These are phyloP conservation scores for Graphium colonna DNA, from an alignment of 2,888 invertebrate species.

Conservation along the genomic window DNA sequence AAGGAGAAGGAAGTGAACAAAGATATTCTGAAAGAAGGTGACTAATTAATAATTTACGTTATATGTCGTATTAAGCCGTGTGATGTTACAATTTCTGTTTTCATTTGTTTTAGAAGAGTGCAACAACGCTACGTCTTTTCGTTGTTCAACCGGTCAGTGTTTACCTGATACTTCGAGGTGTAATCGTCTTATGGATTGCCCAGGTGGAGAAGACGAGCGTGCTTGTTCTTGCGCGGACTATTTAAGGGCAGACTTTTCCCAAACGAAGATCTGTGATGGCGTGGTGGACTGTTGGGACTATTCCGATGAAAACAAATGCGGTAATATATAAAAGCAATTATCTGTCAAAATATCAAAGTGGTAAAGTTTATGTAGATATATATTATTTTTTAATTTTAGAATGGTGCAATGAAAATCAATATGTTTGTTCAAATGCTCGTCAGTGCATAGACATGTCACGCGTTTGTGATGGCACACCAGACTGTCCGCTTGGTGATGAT, in stretches of 20 bases:
- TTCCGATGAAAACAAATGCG: slow-evolving; percentile 88
- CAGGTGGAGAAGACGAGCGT: slow-evolving; percentile 85
- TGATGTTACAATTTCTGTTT: background rate
- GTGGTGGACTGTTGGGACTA: slow-evolving; percentile 90
- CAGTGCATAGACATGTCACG: slow-evolving; percentile 82
- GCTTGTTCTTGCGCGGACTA: slow-evolving; percentile 89
- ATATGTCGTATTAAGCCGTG: background rate
- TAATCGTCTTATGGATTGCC: slow-evolving; percentile 85
- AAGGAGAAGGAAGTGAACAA: slow-evolving; percentile 49
- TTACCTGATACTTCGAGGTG: slow-evolving; percentile 83
- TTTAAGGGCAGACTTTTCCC: slow-evolving; percentile 83
- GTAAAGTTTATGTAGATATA: too few relatives aligned
- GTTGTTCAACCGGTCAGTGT: slow-evolving; percentile 83
- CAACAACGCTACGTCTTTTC: slow-evolving; percentile 75
- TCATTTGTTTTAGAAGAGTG: slow-evolving; percentile 47
- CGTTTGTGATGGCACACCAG: slow-evolving; percentile 85
- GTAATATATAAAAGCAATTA: slow-evolving; percentile 59
- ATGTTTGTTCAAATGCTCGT: slow-evolving; percentile 86
- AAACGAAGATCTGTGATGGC: slow-evolving; percentile 89
- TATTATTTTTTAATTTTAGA: slow-evolving; percentile 78
- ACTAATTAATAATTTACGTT: slow-evolving; percentile 13
- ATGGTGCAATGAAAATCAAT: slow-evolving; percentile 86
- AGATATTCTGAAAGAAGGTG: slow-evolving; percentile 47
- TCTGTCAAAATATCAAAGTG: background rate
- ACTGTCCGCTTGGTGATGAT: slow-evolving; percentile 88